A percentile compares a stretch with the other conserved stretches of the same genome.
Evolutionary conservation across 2,113 vertebrate genomes (phyloP).

Genomic region (Megaceryle torquata): DNA sequence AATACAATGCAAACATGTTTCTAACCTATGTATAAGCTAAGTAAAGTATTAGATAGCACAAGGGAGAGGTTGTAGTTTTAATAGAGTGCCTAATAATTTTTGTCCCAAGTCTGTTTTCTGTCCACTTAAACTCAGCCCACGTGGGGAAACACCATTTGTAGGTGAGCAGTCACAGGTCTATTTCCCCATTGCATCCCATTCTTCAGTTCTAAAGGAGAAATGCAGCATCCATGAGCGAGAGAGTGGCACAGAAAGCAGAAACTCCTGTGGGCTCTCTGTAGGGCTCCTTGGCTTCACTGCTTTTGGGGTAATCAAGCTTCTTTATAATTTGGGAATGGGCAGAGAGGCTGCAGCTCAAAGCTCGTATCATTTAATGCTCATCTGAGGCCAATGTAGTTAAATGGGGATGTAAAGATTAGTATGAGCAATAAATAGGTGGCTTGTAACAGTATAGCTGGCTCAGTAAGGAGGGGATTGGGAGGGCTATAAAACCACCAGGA

Average conservation of each 20-base stretch:
- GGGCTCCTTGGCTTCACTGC: not conserved
- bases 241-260: not conserved
- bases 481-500: conserved; percentile 41
- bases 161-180: not conserved
- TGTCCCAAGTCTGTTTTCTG: not conserved
- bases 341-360: conserved; percentile 20
- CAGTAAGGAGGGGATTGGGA: conserved; percentile 40
- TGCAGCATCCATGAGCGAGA: not conserved
- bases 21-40: not conserved
- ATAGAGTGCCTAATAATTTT: not conserved
- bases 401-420: conserved; percentile 48
- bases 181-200: not conserved
- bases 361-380: conserved; percentile 37
- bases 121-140: not conserved
- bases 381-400: conserved; percentile 57
- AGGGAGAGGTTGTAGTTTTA: not conserved
- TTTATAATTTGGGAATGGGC: not conserved
- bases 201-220: not conserved
- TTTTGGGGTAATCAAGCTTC: not conserved
- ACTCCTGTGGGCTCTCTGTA: not conserved
- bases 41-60: not conserved
- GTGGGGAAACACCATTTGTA: not conserved
- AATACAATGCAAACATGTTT: not conserved
- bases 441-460: conserved; percentile 53
- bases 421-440: conserved; percentile 58